A percentile compares a stretch with the other conserved stretches of the same genome.
Evolutionary conservation across 2,113 vertebrate genomes (phyloP).

Genomic region (Clarias batrachus): DNA sequence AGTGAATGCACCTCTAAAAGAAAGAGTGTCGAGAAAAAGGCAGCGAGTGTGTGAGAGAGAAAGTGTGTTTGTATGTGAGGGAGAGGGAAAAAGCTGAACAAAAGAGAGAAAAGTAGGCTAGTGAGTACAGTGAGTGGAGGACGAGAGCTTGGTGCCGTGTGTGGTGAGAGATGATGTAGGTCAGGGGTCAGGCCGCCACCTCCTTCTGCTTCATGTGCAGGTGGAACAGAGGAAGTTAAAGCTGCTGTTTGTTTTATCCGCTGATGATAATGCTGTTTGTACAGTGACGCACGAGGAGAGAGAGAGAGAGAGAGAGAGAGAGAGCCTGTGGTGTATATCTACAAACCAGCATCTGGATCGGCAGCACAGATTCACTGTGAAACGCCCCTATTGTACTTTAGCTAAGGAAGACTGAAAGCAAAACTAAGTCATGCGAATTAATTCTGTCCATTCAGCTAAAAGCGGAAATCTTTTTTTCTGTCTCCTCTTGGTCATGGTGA

Average conservation of each 20-base stretch:
- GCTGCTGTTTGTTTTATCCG: background rate
- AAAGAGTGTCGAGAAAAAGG: too few relatives aligned
- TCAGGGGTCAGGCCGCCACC: conserved; percentile 32
- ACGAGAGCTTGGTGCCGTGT: background rate
- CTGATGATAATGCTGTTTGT: conserved; percentile 34
- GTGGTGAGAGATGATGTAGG: conserved; percentile 25
- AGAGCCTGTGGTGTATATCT: background rate
- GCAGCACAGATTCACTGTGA: background rate
- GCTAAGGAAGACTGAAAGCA: conserved; percentile 19
- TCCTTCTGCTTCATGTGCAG: background rate
- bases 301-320: background rate
- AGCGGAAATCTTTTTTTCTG: background rate
- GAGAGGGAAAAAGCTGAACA: background rate
- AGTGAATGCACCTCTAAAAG: too few relatives aligned
- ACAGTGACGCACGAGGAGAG: conserved; percentile 32
- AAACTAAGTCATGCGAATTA: conserved; percentile 29
- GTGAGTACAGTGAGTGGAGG: background rate
- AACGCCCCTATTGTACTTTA: background rate
- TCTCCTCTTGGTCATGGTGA: conserved; percentile 19
- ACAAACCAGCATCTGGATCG: conserved; percentile 6
- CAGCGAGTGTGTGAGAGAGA: conserved; percentile 8
- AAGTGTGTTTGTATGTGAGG: background rate
- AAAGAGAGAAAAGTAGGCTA: background rate
- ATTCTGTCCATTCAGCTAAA: background rate
- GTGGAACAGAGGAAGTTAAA: background rate